Conservation (phyloP, 2,888 invertebrate species). For the Nomada hirtipes region DNA sequence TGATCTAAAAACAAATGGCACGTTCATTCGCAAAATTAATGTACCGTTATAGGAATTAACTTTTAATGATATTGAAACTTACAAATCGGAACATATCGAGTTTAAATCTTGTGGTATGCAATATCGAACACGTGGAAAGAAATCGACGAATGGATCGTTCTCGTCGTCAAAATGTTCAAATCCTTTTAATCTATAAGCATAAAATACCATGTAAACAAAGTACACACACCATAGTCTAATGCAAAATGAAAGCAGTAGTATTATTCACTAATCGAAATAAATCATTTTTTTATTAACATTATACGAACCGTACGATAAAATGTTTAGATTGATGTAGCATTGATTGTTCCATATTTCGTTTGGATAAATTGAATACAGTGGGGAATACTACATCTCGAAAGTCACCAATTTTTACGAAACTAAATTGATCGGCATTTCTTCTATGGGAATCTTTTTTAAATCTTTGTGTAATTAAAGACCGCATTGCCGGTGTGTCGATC, state of each 20-base stretch:
- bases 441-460: constrained; percentile 24
- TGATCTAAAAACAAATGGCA: constrained; percentile 12
- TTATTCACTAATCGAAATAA: too few relatives aligned
- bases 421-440: constrained; percentile 18
- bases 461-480: constrained; percentile 65
- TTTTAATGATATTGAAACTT: constrained; percentile 50
- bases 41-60: neutral
- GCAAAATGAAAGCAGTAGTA: neutral
- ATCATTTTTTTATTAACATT: constrained; percentile 1
- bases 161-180: constrained; percentile 61
- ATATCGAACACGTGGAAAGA: constrained; percentile 75
- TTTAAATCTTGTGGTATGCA: constrained; percentile 75
- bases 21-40: neutral
- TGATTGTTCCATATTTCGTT: constrained; percentile 64
- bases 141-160: constrained; percentile 75
- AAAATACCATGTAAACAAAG: neutral
- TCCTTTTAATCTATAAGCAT: constrained; percentile 72
- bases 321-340: constrained; percentile 70
- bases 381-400: constrained; percentile 76
- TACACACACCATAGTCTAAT: neutral
- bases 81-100: constrained; percentile 75
- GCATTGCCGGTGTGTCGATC: constrained; percentile 74
- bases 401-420: constrained; percentile 68
- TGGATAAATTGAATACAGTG: constrained; percentile 72
- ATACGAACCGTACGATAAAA: constrained; percentile 75